phyloP scores from a whole-genome alignment of 2,113 vertebrate genomes.

The Taxidea taxus region DNA sequence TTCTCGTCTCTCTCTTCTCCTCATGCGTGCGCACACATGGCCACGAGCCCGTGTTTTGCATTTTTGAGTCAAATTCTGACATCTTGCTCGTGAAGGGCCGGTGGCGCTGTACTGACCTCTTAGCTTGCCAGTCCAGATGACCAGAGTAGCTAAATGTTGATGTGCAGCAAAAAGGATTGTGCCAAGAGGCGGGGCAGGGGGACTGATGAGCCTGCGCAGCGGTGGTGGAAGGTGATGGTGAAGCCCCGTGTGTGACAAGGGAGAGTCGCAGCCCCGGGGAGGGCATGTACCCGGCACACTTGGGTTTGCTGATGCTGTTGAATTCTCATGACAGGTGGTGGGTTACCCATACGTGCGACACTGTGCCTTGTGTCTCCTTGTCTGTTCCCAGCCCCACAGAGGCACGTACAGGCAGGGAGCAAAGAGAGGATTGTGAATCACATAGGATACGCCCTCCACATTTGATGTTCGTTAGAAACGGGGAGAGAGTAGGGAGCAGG shows the following conservation, averaged over 20 bases:
- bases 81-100: not conserved
- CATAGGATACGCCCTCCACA: not conserved
- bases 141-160: not conserved
- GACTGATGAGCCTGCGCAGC: not conserved
- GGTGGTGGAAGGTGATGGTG: no score
- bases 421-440: not conserved
- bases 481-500: not conserved
- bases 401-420: not conserved
- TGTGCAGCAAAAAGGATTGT: not conserved
- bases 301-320: fast-evolving
- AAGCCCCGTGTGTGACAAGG: fast-evolving
- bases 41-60: fast-evolving
- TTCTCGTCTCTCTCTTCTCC: not conserved
- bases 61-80: not conserved
- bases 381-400: not conserved
- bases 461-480: not conserved
- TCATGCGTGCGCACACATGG: fast-evolving
- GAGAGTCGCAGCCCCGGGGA: fast-evolving
- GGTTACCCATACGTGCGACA: not conserved
- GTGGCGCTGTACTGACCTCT: not conserved
- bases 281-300: fast-evolving
- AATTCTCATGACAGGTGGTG: not conserved
- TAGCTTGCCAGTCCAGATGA: not conserved
- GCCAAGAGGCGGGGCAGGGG: not conserved
- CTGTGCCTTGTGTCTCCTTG: not conserved